phyloP scores from a whole-genome alignment of 2,888 invertebrate genomes.

The Cephus runcator region DNA sequence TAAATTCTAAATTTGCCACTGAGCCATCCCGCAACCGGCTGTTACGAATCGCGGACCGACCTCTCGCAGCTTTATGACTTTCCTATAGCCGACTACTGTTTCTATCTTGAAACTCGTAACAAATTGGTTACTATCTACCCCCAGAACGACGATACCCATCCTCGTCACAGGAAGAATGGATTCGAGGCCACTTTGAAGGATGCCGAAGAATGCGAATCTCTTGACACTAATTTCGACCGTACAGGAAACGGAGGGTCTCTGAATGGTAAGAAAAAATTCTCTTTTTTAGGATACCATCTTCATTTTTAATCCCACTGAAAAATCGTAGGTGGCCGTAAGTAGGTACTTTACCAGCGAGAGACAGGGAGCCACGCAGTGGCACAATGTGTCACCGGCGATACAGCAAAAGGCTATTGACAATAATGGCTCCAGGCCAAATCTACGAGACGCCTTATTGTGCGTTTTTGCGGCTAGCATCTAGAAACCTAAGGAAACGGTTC shows the following conservation, averaged over 20 bases:
- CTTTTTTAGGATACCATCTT: not conserved
- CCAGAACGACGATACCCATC: not conserved
- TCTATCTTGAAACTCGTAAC: not conserved
- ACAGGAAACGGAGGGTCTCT: not conserved
- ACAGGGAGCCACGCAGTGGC: not conserved
- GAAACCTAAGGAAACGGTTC: slow-evolving; percentile 35
- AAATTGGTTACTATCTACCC: not conserved
- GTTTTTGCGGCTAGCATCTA: slow-evolving; percentile 41
- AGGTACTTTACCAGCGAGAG: not conserved
- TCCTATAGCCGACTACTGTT: not conserved
- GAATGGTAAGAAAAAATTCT: not conserved
- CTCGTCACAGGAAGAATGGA: not conserved
- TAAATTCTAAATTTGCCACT: slow-evolving; percentile 2
- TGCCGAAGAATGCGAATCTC: slow-evolving; percentile 15
- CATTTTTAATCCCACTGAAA: not conserved
- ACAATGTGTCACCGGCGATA: not conserved
- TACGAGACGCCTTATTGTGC: slow-evolving; percentile 56
- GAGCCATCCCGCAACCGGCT: not conserved
- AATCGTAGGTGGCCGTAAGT: not conserved
- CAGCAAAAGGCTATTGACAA: slow-evolving; percentile 52
- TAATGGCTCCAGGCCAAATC: slow-evolving; percentile 56
- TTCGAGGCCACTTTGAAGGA: not conserved
- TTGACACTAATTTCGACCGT: slow-evolving; percentile 14
- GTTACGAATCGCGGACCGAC: not conserved
- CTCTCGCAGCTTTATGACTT: not conserved